Base-by-base conservation (phyloP, 2,888 invertebrate species). In the Carterocephalus palaemon region DNA sequence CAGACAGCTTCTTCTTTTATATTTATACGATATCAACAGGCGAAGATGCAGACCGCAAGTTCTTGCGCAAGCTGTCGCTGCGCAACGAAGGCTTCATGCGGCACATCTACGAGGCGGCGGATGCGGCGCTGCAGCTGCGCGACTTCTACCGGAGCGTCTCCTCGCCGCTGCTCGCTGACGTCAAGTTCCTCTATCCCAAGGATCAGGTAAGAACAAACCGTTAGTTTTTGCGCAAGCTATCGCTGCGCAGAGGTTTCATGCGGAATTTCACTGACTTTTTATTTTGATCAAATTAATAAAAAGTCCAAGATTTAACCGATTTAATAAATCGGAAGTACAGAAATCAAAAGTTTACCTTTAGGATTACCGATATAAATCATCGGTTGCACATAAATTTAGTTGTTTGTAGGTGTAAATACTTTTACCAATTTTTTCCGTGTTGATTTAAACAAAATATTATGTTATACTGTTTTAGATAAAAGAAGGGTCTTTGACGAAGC, bases 61-160 rank as follows among this genome's bases (percentile, higher is more conserved):
- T 93, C 68, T 71, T 94, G 12, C 89, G 90, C 59, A 90, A 89
- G 62, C 64, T 93, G 29, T 89, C 93, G 0, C 75, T 90, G 9
- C 88, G 89, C 48, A 92, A 92, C 72, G 82, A 82, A 17, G 93
- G 92, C 2, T 91, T 92, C 69, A 89, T 91, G 58, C 79, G 92
- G 1, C 90, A 90, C 67, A 92, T 94, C 53, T 92, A 92, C 73
- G 92, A 91, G 67, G 91, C 89, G n/a, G 86, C 91, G 0, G 92
- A 92, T 65, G 91, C 92, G 1, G 87, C 89, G 49, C 69, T 90
- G 26, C 93, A 93, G 68, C 77, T 93, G 29, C 78, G 88, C 33
- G 88, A 90, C 64, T 92, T 92, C 75, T 92, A 91, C 78, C 83
- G 84, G 22, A 90, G 91, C 71, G 90, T 94, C 43, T 89, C 92